phyloP scores from a whole-genome alignment of 2,113 vertebrate species.

The Chitala chitala region DNA sequence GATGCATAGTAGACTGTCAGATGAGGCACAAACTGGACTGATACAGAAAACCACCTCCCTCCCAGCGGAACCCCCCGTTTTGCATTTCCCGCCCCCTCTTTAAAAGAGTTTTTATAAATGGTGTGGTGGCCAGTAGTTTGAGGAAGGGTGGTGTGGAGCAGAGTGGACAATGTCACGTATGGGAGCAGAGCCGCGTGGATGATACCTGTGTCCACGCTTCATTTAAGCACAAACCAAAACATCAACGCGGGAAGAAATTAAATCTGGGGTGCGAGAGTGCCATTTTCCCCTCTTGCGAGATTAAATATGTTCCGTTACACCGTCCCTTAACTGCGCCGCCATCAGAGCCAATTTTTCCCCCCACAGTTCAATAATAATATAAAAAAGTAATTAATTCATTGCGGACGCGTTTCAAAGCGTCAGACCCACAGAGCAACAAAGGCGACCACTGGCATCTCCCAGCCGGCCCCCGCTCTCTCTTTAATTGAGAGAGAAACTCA shows the following conservation, averaged over 20 bases:
- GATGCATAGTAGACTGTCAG: neutral
- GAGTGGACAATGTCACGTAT: neutral
- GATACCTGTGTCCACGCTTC: too few species aligned
- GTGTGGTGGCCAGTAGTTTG: too few species aligned
- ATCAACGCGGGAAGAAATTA: too few species aligned
- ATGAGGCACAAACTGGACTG: neutral
- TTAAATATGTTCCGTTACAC: neutral
- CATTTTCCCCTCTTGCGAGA: neutral
- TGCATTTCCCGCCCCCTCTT: too few species aligned
- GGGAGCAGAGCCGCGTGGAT: too few species aligned
- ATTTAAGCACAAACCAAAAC: neutral
- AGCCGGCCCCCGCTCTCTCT: too few species aligned
- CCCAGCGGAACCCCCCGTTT: too few species aligned
- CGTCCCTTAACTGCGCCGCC: neutral
- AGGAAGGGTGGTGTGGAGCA: neutral
- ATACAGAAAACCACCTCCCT: too few species aligned
- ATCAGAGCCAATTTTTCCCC: neutral
- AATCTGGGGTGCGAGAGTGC: too few species aligned
- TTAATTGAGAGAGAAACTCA: conserved; percentile 19
- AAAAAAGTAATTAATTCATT: conserved; percentile 16
- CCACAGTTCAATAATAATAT: neutral
- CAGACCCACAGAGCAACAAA: neutral
- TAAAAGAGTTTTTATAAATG: too few species aligned
- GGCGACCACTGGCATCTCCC: too few species aligned
- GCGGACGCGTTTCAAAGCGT: conserved; percentile 6